Conservation (phyloP, 2,113 vertebrate species). For the Cyphomyrus discorhynchus region DNA sequence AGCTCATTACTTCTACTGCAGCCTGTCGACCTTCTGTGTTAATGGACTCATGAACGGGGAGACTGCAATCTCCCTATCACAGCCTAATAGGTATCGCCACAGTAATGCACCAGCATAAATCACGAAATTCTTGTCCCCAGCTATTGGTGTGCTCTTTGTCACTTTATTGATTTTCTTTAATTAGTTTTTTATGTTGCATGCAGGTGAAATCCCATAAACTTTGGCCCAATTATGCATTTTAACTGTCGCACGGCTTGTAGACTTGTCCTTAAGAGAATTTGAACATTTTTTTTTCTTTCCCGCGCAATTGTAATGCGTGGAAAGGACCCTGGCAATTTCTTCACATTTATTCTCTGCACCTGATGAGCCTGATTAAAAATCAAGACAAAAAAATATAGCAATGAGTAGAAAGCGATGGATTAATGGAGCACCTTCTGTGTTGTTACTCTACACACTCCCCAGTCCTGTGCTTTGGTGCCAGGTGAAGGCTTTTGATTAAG, state of each 20-base stretch:
- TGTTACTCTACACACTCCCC: neutral
- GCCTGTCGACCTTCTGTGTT: constrained; percentile 42
- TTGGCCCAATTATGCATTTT: too few species aligned
- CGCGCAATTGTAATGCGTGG: neutral
- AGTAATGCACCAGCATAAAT: constrained; percentile 49
- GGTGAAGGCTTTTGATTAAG: neutral
- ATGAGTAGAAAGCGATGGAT: neutral
- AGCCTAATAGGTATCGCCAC: constrained; percentile 50
- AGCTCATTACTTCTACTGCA: constrained; percentile 35
- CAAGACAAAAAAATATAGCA: neutral
- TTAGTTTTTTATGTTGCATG: constrained; percentile 34
- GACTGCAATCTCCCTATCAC: constrained; percentile 56
- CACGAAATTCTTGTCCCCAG: constrained; percentile 26
- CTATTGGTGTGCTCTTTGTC: constrained; percentile 42
- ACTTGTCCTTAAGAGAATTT: neutral
- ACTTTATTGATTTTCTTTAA: constrained; percentile 48
- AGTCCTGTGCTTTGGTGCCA: neutral
- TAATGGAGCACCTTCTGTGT: neutral
- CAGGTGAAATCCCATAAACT: neutral
- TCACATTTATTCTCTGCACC: neutral
- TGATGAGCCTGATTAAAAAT: neutral
- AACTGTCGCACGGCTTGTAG: neutral
- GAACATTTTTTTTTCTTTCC: neutral
- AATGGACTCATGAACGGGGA: constrained; percentile 54
- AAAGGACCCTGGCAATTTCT: neutral